Conservation (phyloP, 1,140 invertebrate species). For the Sminthurinus signatus region DNA sequence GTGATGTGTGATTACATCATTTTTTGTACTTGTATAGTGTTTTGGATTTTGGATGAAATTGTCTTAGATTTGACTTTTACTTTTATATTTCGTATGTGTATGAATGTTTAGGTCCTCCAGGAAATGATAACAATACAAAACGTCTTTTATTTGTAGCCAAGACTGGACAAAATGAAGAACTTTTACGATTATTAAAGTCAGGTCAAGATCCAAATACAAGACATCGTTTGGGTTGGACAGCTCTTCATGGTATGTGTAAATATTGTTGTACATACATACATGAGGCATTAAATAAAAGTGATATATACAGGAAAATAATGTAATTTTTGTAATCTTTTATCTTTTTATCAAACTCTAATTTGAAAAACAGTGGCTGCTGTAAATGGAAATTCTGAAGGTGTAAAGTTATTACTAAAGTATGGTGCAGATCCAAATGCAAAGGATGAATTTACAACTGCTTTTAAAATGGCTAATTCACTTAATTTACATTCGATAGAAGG, state of each 20-base stretch:
- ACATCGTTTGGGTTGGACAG: constrained; percentile 75
- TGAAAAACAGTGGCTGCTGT: constrained; percentile 63
- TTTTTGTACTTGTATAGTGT: too few relatives aligned
- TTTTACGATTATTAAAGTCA: constrained; percentile 51
- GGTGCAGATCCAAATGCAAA: constrained; percentile 73
- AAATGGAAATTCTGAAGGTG: constrained; percentile 59
- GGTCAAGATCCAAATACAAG: constrained; percentile 56
- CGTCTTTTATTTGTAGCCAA: constrained; percentile 58
- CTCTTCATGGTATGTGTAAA: constrained; percentile 65
- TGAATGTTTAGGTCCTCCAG: too few relatives aligned
- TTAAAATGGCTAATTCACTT: constrained; percentile 54
- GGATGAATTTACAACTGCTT: constrained; percentile 71
- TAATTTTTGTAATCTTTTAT: neutral
- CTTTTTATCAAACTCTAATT: too few relatives aligned
- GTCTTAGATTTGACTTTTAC: too few relatives aligned
- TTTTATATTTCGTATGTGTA: too few relatives aligned
- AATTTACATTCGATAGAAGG: constrained; percentile 58
- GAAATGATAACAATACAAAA: constrained; percentile 43
- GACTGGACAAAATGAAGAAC: constrained; percentile 55
- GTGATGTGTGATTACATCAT: too few relatives aligned
- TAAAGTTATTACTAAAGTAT: constrained; percentile 60
- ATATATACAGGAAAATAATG: too few relatives aligned
- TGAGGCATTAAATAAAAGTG: too few relatives aligned
- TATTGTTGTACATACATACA: too few relatives aligned
- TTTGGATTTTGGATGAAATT: too few relatives aligned